A percentile compares a stretch with the other conserved stretches of the same genome.
These are phyloP conservation scores for Epistrophe eligans DNA, from an alignment of 2,888 invertebrate species.

Conservation along the genomic window DNA sequence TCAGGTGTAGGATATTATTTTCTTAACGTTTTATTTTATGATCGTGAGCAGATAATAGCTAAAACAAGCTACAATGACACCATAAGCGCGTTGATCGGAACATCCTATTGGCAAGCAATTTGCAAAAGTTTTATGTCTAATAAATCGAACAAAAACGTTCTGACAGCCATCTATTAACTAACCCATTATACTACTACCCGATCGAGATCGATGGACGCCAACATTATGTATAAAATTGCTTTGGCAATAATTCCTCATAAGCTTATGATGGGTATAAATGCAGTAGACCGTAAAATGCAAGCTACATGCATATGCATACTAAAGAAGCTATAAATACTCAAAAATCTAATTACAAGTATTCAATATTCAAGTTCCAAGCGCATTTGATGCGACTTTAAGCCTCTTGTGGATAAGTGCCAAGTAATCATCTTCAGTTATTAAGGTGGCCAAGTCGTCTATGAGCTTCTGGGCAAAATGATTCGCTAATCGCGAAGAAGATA, in stretches of 20 bases:
- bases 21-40: not conserved
- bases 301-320: constrained; percentile 1
- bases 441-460: not conserved
- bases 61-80: not conserved
- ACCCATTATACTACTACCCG: constrained; percentile 34
- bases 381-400: not conserved
- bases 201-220: constrained; percentile 28
- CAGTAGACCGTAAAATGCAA: constrained; percentile 11
- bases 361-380: constrained; percentile 20
- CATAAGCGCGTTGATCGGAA: not conserved
- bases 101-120: constrained; percentile 47
- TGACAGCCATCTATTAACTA: constrained; percentile 55
- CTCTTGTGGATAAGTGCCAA: constrained; percentile 15
- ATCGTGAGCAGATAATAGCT: constrained; percentile 8
- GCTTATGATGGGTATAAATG: not conserved
- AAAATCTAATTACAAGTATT: constrained; percentile 38
- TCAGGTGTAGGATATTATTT: constrained; percentile 7
- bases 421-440: constrained; percentile 18
- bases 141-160: constrained; percentile 45
- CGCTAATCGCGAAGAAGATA: constrained; percentile 24
- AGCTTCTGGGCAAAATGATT: constrained; percentile 15
- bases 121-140: constrained; percentile 13
- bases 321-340: not conserved
- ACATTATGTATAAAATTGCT: not conserved
- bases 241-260: constrained; percentile 9